These are phyloP conservation scores for Drosophila leontia DNA, from an alignment of 1,140 invertebrate species.

Conservation along the genomic window DNA sequence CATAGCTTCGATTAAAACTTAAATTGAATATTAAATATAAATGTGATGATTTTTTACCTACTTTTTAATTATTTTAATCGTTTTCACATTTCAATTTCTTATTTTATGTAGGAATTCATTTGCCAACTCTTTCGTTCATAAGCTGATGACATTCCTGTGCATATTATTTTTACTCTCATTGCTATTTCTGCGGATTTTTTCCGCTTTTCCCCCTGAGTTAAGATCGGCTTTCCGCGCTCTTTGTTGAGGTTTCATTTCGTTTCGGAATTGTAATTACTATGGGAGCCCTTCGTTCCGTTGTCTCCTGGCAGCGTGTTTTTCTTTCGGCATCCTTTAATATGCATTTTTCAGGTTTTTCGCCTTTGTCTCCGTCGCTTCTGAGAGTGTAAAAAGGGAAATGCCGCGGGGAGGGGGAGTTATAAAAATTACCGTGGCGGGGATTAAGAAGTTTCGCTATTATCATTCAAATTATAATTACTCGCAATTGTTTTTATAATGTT, in stretches of 20 bases:
- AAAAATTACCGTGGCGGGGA: conserved; percentile 81
- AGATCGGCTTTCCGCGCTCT: conserved; percentile 36
- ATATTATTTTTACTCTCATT: conserved; percentile 11
- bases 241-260: conserved; percentile 71
- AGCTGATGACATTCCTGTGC: conserved; percentile 6
- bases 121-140: neutral
- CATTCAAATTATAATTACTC: conserved; percentile 83
- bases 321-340: conserved; percentile 64
- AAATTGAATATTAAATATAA: too few species aligned
- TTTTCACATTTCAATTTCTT: neutral
- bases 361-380: conserved; percentile 54
- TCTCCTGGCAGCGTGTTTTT: conserved; percentile 31
- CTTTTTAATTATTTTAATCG: neutral
- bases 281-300: conserved; percentile 24
- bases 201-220: conserved; percentile 31
- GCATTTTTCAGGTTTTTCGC: conserved; percentile 65
- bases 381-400: conserved; percentile 15
- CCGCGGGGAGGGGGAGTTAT: conserved; percentile 30
- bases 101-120: neutral
- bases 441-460: conserved; percentile 83
- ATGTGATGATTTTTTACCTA: neutral
- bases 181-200: conserved; percentile 23
- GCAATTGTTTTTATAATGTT: conserved; percentile 83
- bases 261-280: conserved; percentile 70
- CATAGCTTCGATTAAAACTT: too few species aligned